phyloP scores from a whole-genome alignment of 2,888 invertebrate genomes.

The Halictus quadricinctus region DNA sequence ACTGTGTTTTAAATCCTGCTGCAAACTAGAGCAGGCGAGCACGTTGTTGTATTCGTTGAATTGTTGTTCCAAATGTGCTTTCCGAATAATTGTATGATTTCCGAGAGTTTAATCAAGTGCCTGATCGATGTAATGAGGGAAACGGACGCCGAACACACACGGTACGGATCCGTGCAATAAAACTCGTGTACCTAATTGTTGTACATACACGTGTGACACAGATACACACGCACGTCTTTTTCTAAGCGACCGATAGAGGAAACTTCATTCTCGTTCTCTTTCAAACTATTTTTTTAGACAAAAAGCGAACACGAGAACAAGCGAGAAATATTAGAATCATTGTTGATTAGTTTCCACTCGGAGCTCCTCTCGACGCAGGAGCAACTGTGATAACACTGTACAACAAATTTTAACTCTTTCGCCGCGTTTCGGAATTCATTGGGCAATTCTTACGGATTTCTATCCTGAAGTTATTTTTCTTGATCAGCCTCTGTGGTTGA shows the following conservation, averaged over 20 bases:
- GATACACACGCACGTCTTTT: neutral
- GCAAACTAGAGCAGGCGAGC: neutral
- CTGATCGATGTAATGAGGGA: slow-evolving; percentile 32
- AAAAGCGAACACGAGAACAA: neutral
- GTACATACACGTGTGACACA: neutral
- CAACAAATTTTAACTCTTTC: neutral
- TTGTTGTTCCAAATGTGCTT: slow-evolving; percentile 1
- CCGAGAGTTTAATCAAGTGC: slow-evolving; percentile 63
- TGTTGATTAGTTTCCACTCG: slow-evolving; percentile 7
- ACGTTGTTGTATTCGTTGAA: neutral
- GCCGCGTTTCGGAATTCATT: neutral
- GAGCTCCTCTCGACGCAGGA: slow-evolving; percentile 10
- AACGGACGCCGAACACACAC: neutral
- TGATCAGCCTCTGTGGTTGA: no score
- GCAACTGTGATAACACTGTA: slow-evolving; percentile 58
- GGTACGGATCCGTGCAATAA: neutral
- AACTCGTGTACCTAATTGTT: neutral
- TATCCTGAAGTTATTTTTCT: neutral
- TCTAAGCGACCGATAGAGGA: slow-evolving; percentile 1
- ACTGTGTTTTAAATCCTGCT: neutral
- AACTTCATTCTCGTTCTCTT: slow-evolving; percentile 14
- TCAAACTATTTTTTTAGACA: slow-evolving; percentile 42
- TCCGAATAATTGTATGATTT: slow-evolving; percentile 18
- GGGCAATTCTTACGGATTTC: neutral
- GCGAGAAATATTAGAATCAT: slow-evolving; percentile 16